These are phyloP conservation scores for Leucophenga varia DNA, from an alignment of 1,140 invertebrate genomes.

Conservation along the genomic window DNA sequence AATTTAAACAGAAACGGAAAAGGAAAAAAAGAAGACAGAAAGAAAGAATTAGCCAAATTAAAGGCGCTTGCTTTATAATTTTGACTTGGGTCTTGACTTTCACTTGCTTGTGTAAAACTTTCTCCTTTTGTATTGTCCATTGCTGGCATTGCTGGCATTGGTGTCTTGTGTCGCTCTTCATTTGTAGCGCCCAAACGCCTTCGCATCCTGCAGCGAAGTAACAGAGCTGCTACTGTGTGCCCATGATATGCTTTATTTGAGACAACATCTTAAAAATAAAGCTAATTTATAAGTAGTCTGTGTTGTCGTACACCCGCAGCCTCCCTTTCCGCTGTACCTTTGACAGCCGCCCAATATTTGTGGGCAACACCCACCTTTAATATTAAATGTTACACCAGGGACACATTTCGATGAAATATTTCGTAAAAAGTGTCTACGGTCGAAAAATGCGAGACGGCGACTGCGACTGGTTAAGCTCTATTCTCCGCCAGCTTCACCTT, in stretches of 20 bases:
- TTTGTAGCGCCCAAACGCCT: constrained; percentile 14
- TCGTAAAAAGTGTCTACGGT: constrained; percentile 55
- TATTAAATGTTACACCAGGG: constrained; percentile 57
- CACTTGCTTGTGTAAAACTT: constrained; percentile 6
- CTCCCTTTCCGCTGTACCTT: no score
- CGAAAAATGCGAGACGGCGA: constrained; percentile 33
- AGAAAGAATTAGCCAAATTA: no score
- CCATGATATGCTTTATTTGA: constrained; percentile 3
- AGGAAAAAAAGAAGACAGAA: no score
- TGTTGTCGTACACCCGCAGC: background rate
- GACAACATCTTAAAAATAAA: constrained; percentile 54
- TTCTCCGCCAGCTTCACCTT: constrained; percentile 29
- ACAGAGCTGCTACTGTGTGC: constrained; percentile 47
- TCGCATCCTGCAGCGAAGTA: constrained; percentile 29
- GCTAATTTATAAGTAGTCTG: constrained; percentile 51
- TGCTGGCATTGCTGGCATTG: constrained; percentile 6
- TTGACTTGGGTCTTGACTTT: no score
- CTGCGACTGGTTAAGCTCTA: constrained; percentile 14
- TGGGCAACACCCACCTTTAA: constrained; percentile 43
- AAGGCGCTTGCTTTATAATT: no score
- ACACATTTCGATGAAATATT: constrained; percentile 58
- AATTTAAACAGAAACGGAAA: no score
- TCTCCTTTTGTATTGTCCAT: constrained; percentile 11
- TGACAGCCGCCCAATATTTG: constrained; percentile 9
- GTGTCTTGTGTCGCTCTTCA: constrained; percentile 34